phyloP scores from a whole-genome alignment of 2,113 vertebrate genomes.

The Thryonomys swinderianus region DNA sequence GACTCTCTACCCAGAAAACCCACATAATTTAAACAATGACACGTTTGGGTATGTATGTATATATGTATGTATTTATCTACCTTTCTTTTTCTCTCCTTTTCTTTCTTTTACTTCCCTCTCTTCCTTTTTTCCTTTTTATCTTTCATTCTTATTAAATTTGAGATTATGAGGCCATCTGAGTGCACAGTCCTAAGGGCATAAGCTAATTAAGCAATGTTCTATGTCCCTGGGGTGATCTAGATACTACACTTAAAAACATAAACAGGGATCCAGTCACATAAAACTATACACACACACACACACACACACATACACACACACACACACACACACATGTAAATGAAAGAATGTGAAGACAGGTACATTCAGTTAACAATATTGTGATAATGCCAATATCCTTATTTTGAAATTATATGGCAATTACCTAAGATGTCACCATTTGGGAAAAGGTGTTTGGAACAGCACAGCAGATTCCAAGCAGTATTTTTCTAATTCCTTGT shows the following conservation, averaged over 20 bases:
- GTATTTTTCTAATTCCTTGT: conserved; percentile 8
- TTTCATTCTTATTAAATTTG: background rate
- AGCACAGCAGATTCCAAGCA: background rate
- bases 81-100: background rate
- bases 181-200: conserved; percentile 18
- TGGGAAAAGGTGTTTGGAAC: background rate
- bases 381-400: background rate
- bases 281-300: background rate
- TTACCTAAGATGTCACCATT: conserved; percentile 21
- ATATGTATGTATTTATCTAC: too few relatives aligned
- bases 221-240: background rate
- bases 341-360: background rate
- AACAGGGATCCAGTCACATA: background rate
- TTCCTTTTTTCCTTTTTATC: background rate
- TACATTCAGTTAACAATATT: background rate
- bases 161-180: conserved; percentile 45
- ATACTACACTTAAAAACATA: conserved; percentile 27
- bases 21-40: conserved; percentile 44
- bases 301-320: background rate
- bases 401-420: background rate
- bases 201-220: conserved; percentile 57
- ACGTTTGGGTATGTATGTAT: background rate
- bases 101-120: background rate
- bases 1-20: background rate
- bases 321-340: background rate